A percentile compares a stretch with the other conserved stretches of the same genome.
Evolutionary conservation across 64 coral and sea anemone genomes (phyloP).

Genomic region (Cladopsammia gracilis): DNA sequence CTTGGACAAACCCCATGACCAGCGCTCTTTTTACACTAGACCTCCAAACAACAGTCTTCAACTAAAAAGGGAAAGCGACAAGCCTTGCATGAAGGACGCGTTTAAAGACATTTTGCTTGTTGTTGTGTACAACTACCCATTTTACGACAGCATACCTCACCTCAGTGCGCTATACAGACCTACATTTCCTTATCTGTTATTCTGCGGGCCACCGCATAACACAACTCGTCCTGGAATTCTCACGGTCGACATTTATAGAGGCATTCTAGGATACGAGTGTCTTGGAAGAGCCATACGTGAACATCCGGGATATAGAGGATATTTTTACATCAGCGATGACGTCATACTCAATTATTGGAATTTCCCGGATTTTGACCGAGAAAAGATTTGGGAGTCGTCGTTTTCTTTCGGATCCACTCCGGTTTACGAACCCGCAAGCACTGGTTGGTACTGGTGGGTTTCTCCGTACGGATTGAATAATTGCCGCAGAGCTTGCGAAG

Average conservation of each 20-base stretch:
- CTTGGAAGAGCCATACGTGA: slow-evolving; percentile 82
- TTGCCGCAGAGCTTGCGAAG: slow-evolving; percentile 86
- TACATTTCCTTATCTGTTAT: slow-evolving; percentile 69
- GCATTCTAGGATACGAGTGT: slow-evolving; percentile 91
- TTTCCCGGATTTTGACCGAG: slow-evolving; percentile 73
- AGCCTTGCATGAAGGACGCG: slow-evolving; percentile 69
- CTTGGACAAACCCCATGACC: not conserved
- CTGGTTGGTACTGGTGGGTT: slow-evolving; percentile 91
- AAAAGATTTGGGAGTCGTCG: slow-evolving; percentile 86
- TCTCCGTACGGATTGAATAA: slow-evolving; percentile 84
- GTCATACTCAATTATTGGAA: slow-evolving; percentile 98
- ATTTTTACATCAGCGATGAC: slow-evolving; percentile 98
- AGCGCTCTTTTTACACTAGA: not conserved
- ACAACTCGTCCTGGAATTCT: slow-evolving; percentile 50
- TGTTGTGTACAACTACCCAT: slow-evolving; percentile 88
- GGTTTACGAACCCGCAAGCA: slow-evolving; percentile 54
- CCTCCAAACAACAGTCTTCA: not conserved
- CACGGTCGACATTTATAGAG: slow-evolving; percentile 74
- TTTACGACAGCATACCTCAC: slow-evolving; percentile 86
- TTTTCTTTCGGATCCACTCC: slow-evolving; percentile 66
- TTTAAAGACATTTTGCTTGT: slow-evolving; percentile 88
- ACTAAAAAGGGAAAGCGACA: not conserved
- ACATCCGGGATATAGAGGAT: slow-evolving; percentile 86
- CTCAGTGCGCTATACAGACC: slow-evolving; percentile 73
- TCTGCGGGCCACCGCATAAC: slow-evolving; percentile 86